A percentile compares a stretch with the other conserved stretches of the same genome.
phyloP scores from a whole-genome alignment of 2,113 vertebrate species.

The Chaetodon trifascialis region DNA sequence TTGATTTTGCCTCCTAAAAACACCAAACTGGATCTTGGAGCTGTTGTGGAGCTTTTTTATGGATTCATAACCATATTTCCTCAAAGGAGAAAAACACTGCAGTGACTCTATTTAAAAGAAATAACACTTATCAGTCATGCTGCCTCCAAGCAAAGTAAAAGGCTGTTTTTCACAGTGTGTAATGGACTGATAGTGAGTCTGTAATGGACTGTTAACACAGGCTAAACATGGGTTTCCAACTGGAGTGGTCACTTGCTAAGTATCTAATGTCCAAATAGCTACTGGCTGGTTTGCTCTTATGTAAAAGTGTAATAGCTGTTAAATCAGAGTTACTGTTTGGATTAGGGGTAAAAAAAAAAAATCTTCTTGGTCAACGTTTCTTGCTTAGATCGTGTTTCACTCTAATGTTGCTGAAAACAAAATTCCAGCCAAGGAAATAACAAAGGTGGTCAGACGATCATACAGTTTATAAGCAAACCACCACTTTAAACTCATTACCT shows the following conservation, averaged over 20 bases:
- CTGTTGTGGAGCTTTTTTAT: background rate
- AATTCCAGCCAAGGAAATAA: background rate
- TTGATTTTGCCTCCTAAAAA: conserved; percentile 16
- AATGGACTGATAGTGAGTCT: background rate
- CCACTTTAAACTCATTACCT: background rate
- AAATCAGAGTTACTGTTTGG: background rate
- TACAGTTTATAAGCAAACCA: background rate
- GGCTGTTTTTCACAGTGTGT: background rate
- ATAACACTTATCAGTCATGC: background rate
- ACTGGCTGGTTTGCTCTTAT: background rate
- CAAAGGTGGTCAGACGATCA: background rate
- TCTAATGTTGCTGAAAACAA: background rate
- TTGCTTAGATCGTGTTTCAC: background rate
- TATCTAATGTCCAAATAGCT: background rate
- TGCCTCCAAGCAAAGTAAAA: background rate
- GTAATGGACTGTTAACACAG: background rate
- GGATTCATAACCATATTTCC: background rate
- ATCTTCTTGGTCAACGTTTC: background rate
- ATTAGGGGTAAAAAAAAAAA: background rate
- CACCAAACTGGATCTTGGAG: background rate
- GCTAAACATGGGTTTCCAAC: background rate
- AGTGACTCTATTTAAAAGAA: conserved; percentile 1
- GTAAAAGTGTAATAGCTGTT: background rate
- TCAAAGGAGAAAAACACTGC: background rate
- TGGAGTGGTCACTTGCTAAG: background rate